These are phyloP conservation scores for Cantharis nigra DNA, from an alignment of 2,888 invertebrate species.

Conservation along the genomic window DNA sequence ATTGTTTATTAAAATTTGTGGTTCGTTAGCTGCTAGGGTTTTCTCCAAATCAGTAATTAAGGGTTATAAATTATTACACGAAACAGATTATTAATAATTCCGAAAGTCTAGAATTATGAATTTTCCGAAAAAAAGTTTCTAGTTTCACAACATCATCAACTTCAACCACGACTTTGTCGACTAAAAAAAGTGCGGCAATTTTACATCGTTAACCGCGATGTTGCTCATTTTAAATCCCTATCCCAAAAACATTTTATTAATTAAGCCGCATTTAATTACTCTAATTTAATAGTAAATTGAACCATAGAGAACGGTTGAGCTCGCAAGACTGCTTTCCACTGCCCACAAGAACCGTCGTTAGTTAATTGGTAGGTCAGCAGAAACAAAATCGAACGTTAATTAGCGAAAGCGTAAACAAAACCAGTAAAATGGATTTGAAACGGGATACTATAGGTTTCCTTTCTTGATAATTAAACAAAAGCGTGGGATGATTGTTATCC, in stretches of 20 bases:
- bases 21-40: constrained; percentile 39
- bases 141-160: neutral
- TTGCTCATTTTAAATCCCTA: neutral
- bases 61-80: neutral
- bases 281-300: neutral
- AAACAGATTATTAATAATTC: neutral
- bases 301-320: neutral
- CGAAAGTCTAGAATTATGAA: neutral
- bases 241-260: neutral
- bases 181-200: neutral
- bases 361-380: constrained; percentile 39
- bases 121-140: neutral
- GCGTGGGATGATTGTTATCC: neutral
- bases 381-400: constrained; percentile 39
- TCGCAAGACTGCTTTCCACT: neutral
- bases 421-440: constrained; percentile 18
- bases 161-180: neutral
- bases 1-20: constrained; percentile 26
- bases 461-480: neutral
- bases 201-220: neutral
- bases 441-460: constrained; percentile 7
- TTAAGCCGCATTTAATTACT: neutral
- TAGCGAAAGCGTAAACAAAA: constrained; percentile 35
- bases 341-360: constrained; percentile 28
- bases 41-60: constrained; percentile 32